Percentiles rank a stretch among this genome's conserved stretches.
Conservation (phyloP, 2,888 invertebrate species). For the Cerastoderma edule region DNA sequence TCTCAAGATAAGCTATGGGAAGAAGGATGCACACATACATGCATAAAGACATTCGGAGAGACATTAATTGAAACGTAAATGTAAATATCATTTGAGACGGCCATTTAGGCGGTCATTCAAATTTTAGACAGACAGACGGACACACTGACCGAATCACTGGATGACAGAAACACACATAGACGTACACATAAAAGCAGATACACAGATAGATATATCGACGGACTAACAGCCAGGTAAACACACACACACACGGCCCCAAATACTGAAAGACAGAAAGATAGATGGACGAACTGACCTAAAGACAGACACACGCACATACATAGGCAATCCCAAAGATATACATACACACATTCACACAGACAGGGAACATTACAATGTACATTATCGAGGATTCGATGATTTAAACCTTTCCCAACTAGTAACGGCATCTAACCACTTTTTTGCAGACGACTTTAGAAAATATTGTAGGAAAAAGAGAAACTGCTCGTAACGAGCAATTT, state of each 20-base stretch:
- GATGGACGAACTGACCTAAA: not conserved
- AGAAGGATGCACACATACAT: too few relatives aligned
- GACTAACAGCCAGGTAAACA: not conserved
- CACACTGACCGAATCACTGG: not conserved
- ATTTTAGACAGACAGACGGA: constrained; percentile 4
- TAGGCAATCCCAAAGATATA: not conserved
- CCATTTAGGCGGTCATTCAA: too few relatives aligned
- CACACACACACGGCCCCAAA: not conserved
- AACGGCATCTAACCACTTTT: not conserved
- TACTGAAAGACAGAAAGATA: not conserved
- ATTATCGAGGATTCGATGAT: not conserved
- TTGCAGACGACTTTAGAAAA: not conserved
- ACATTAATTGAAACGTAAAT: too few relatives aligned
- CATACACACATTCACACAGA: not conserved
- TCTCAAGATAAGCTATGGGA: too few relatives aligned
- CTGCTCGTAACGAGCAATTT: too few relatives aligned
- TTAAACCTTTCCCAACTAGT: not conserved
- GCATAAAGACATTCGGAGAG: too few relatives aligned
- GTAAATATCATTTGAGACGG: too few relatives aligned
- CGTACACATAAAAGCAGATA: not conserved
- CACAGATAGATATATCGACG: not conserved
- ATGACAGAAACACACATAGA: not conserved
- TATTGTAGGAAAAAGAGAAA: too few relatives aligned
- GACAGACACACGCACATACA: not conserved
- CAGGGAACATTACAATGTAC: not conserved